phyloP scores from a whole-genome alignment of 2,888 invertebrate species.

The Lutraria lutraria region DNA sequence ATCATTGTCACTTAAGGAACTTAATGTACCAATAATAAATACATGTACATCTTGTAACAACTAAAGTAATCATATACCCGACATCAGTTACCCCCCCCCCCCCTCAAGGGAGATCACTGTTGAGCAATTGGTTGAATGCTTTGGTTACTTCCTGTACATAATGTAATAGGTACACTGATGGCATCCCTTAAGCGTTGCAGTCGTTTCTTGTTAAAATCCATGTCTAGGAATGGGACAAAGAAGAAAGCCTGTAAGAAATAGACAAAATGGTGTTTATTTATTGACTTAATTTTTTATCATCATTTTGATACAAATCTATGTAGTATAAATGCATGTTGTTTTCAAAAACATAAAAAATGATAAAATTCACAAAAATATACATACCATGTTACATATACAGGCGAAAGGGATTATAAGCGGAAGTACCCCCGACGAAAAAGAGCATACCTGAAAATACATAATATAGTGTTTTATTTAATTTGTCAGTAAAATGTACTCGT shows the following conservation, averaged over 20 bases:
- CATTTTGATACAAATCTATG: too few relatives aligned
- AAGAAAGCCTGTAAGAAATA: constrained; percentile 46
- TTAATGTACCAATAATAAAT: too few relatives aligned
- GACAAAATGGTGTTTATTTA: background rate
- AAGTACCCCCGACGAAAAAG: constrained; percentile 78
- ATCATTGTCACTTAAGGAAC: too few relatives aligned
- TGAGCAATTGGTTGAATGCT: too few relatives aligned
- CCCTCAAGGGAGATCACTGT: too few relatives aligned
- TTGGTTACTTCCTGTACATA: background rate
- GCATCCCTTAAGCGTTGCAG: constrained; percentile 42
- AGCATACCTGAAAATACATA: constrained; percentile 70
- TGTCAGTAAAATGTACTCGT: too few relatives aligned
- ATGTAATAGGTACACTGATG: background rate
- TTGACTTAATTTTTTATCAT: background rate
- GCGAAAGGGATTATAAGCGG: constrained; percentile 77
- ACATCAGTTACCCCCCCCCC: too few relatives aligned
- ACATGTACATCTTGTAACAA: too few relatives aligned
- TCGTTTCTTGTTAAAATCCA: constrained; percentile 51
- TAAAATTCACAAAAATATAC: constrained; percentile 33
- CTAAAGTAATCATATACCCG: too few relatives aligned
- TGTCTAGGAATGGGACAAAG: constrained; percentile 59
- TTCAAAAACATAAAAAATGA: background rate
- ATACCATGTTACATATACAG: constrained; percentile 76
- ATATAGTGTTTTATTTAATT: background rate
- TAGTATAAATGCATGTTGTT: too few relatives aligned